Evolutionary conservation across 2,113 vertebrate genomes (phyloP).

Genomic region (Numenius arquata): DNA sequence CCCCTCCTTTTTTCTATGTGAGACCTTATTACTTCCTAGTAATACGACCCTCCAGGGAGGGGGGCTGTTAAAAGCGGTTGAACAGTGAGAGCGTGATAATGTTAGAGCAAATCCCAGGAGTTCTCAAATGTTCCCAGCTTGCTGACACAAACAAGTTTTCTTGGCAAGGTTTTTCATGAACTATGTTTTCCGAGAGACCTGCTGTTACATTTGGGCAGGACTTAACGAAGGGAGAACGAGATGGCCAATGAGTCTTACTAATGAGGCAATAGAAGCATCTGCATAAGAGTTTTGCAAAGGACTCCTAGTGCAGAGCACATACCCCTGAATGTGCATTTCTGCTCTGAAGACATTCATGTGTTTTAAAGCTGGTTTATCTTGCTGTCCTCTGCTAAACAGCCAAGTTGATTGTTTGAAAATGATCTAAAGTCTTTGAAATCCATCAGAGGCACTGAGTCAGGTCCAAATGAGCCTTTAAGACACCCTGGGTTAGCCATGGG

Average conservation of each 20-base stretch:
- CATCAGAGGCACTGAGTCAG: neutral
- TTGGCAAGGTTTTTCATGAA: neutral
- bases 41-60: neutral
- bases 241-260: neutral
- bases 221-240: neutral
- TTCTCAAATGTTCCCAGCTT: neutral
- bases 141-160: neutral
- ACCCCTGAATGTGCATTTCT: neutral
- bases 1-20: neutral
- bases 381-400: neutral
- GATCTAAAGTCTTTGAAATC: neutral
- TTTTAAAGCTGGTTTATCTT: neutral
- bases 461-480: neutral
- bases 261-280: neutral
- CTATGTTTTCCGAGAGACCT: neutral
- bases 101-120: neutral
- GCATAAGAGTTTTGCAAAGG: neutral
- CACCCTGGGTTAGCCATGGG: neutral
- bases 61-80: neutral
- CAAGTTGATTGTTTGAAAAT: neutral
- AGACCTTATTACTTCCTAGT: neutral
- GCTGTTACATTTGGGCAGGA: neutral
- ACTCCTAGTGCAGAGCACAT: neutral
- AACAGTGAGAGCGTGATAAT: neutral
- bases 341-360: neutral